Percentiles rank a stretch among this genome's conserved stretches.
These are phyloP conservation scores for Portevinia maculata DNA, from an alignment of 2,888 invertebrate species.

Conservation along the genomic window DNA sequence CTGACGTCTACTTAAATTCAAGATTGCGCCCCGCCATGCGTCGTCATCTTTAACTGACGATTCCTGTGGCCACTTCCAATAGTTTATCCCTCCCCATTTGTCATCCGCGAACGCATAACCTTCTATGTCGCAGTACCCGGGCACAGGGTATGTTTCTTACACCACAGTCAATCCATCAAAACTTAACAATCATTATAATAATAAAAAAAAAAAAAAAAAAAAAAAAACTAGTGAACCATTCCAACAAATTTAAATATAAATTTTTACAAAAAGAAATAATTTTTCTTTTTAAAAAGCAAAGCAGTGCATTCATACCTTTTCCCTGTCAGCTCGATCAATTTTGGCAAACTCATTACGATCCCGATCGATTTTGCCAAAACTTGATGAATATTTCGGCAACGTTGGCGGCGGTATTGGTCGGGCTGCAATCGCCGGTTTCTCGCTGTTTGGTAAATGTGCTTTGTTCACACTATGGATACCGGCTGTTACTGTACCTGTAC, in stretches of 20 bases:
- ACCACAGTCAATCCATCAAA: not conserved
- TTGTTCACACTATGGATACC: conserved; percentile 78
- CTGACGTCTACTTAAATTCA: no score
- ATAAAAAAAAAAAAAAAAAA: not conserved
- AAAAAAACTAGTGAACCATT: conserved; percentile 41
- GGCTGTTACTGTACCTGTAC: conserved; percentile 76
- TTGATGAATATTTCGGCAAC: conserved; percentile 90
- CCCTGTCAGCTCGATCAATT: conserved; percentile 77
- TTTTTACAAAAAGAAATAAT: not conserved
- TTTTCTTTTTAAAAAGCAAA: conserved; percentile 29
- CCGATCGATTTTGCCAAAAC: conserved; percentile 86
- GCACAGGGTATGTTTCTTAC: no score
- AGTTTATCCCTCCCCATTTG: no score
- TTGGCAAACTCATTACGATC: conserved; percentile 84
- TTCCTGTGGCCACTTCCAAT: no score
- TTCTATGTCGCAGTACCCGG: no score
- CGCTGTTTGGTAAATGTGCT: conserved; percentile 75
- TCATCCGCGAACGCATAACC: no score
- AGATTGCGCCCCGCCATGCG: no score
- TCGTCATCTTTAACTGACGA: no score
- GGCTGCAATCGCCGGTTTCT: conserved; percentile 83
- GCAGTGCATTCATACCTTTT: conserved; percentile 76
- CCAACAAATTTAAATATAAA: conserved; percentile 21
- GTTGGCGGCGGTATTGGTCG: conserved; percentile 91
- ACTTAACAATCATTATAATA: conserved; percentile 29